phyloP scores from a whole-genome alignment of 2,888 invertebrate species.

The Punctoribates punctum region DNA sequence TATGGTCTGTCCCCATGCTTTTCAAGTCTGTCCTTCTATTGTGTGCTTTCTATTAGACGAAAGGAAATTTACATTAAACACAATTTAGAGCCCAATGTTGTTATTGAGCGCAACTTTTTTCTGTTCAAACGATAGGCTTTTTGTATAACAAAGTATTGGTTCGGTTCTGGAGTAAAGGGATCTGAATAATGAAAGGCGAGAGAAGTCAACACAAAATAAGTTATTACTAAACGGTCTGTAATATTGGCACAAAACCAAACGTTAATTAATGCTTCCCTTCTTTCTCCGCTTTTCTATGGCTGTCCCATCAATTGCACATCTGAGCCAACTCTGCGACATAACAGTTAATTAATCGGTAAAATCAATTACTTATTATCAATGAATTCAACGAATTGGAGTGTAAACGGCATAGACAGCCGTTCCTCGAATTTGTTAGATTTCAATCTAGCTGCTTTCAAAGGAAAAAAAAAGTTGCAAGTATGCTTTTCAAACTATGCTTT shows the following conservation, averaged over 20 bases:
- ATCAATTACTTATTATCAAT: too few relatives aligned
- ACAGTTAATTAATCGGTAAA: too few relatives aligned
- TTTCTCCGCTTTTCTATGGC: neutral
- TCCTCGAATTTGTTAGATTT: too few relatives aligned
- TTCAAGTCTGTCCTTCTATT: neutral
- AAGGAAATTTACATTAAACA: constrained; percentile 32
- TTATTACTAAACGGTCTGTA: constrained; percentile 2
- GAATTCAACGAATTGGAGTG: too few relatives aligned
- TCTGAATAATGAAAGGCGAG: neutral
- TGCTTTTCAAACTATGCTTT: too few relatives aligned
- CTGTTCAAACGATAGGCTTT: neutral
- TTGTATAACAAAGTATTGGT: neutral
- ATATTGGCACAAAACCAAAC: neutral
- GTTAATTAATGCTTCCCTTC: constrained; percentile 32
- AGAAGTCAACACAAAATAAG: neutral
- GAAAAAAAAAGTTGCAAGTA: too few relatives aligned
- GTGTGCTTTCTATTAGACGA: neutral
- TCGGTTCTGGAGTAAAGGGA: neutral
- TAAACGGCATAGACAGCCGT: too few relatives aligned
- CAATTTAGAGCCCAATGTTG: constrained; percentile 4
- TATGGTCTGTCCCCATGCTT: too few relatives aligned
- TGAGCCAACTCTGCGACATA: too few relatives aligned
- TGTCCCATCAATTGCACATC: neutral
- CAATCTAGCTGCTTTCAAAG: too few relatives aligned
- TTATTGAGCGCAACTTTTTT: neutral